These are phyloP conservation scores for Bubo blakistoni DNA, from an alignment of 2,113 vertebrate species.

Conservation along the genomic window DNA sequence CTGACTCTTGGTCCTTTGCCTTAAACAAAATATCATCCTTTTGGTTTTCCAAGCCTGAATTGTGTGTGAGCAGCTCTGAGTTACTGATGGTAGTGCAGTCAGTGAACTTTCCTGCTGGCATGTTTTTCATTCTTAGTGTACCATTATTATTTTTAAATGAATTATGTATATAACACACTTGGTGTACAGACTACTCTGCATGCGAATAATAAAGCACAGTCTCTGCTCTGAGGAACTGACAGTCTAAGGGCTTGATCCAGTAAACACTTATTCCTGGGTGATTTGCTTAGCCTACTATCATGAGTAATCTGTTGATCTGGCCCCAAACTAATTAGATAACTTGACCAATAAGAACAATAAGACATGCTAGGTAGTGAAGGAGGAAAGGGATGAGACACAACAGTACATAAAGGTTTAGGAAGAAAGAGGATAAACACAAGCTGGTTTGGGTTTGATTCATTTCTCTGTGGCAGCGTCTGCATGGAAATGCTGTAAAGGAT, in stretches of 20 bases:
- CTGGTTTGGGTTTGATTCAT: background rate
- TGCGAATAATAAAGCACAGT: constrained; percentile 29
- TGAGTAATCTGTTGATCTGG: constrained; percentile 23
- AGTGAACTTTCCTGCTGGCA: constrained; percentile 30
- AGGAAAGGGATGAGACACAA: background rate
- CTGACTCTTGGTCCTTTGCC: background rate
- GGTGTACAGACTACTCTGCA: constrained; percentile 1
- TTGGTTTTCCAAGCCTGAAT: background rate
- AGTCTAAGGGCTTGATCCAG: constrained; percentile 37
- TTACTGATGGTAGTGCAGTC: constrained; percentile 3
- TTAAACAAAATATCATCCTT: background rate
- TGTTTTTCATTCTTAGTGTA: constrained; percentile 37
- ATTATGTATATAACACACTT: constrained; percentile 35
- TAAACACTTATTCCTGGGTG: constrained; percentile 27
- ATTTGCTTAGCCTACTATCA: constrained; percentile 1
- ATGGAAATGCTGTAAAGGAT: background rate
- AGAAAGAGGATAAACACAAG: background rate
- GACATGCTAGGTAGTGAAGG: background rate
- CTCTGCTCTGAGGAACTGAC: constrained; percentile 20
- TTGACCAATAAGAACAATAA: constrained; percentile 2
- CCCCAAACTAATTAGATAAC: constrained; percentile 8
- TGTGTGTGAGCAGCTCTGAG: background rate
- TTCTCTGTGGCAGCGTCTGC: background rate
- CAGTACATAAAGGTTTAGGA: background rate
- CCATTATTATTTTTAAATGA: constrained; percentile 48